Evolutionary conservation across 2,888 invertebrate genomes (phyloP).

Genomic region (Itoplectis maculator): DNA sequence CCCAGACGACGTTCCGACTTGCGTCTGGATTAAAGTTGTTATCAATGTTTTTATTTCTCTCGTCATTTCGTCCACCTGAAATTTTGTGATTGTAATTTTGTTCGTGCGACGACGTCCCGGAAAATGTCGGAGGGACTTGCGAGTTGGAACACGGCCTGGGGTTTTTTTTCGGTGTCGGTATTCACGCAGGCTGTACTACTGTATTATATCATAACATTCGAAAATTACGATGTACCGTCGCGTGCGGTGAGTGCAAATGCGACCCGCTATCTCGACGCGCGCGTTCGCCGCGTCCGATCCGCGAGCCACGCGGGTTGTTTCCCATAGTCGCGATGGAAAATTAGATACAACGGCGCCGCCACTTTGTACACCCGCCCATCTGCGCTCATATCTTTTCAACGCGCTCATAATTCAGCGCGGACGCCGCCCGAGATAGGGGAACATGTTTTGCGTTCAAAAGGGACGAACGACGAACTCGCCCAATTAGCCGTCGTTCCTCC

Average conservation of each 20-base stretch:
- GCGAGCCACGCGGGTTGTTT: background rate
- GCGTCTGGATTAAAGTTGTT: constrained; percentile 52
- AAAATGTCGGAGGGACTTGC: constrained; percentile 50
- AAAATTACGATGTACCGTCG: constrained; percentile 20
- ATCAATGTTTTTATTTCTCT: constrained; percentile 10
- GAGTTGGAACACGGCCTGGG: constrained; percentile 78
- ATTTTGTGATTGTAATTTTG: background rate
- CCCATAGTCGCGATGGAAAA: constrained; percentile 27
- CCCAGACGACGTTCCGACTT: constrained; percentile 75
- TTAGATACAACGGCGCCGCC: background rate
- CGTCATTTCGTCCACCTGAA: too few relatives aligned
- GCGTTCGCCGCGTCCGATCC: background rate
- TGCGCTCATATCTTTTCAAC: background rate
- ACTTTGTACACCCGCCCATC: background rate
- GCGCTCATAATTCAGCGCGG: constrained; percentile 1
- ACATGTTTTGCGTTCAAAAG: background rate
- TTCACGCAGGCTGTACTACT: constrained; percentile 13
- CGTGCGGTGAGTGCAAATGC: background rate
- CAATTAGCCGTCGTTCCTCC: too few relatives aligned
- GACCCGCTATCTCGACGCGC: constrained; percentile 2
- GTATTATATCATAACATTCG: constrained; percentile 14
- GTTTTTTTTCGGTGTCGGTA: constrained; percentile 25
- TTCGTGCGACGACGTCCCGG: background rate
- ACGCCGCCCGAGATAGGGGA: background rate
- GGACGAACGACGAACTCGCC: background rate